Evolutionary conservation across 2,888 invertebrate genomes (phyloP), one percentile per base, ranked within the genome.

Genomic region (Kuschelorhynchus macadamiae): DNA sequence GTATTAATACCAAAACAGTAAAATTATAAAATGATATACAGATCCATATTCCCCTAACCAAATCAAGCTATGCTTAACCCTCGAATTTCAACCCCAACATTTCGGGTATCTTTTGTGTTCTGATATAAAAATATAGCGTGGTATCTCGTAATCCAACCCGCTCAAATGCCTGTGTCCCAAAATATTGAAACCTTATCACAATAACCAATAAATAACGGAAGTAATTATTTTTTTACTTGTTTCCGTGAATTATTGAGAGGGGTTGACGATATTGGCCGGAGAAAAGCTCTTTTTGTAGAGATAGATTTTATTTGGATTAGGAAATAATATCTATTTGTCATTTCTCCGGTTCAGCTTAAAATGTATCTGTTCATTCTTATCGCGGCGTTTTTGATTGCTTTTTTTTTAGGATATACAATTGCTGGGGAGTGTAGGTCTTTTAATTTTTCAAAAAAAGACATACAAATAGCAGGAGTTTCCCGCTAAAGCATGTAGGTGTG

Each of bases 201-300:
- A 67, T 67, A 71, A 66, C 71, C 74, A 72, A 75, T 75, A 76
- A 74, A 74, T 75, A 73, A 72, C 65, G 73, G 70, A 76, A 74
- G 74, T 73, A 76, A 76, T 76, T 76, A 75, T 74, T 75, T 75
- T 66, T 74, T 75, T 72, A 70, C 72, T 73, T 70, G 56, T 52
- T 56, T 62, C 56, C 55, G 66, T 72, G 73, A 74, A 71, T 72
- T 73, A 73, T 73, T 46, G 66, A 66, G 46, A 42, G 65, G 66
- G 70, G 66, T 21, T 46, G 57, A 62, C 67, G 67, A 57, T 62
- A 57, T 62, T 67, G 67, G 67, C 62, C 62, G 44, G 62, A 50
- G 63, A 63, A 63, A 68, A 68, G 59, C 41, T 50, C 50, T 68
- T 68, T 68, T 62, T 56, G 59, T 60, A 30, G 46, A 59, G 46